These are phyloP conservation scores for Epinotia bilunana DNA, from an alignment of 2,888 invertebrate genomes.

Conservation along the genomic window DNA sequence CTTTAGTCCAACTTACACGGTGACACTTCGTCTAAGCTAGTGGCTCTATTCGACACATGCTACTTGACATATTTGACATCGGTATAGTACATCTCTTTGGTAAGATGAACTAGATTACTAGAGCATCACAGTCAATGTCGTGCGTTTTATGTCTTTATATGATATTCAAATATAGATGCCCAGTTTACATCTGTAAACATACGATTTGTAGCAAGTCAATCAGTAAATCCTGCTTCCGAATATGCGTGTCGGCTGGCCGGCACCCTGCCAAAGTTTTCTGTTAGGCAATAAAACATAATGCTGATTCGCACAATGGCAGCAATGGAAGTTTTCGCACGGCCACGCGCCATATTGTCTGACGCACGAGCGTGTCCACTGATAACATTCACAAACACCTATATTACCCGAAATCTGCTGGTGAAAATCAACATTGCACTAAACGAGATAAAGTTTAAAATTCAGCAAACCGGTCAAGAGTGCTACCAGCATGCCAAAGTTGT, in stretches of 20 bases:
- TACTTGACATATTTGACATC: too few species aligned
- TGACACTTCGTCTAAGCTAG: too few species aligned
- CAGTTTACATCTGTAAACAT: conserved; percentile 9
- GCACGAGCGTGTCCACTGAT: conserved; percentile 47
- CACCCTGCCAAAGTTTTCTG: conserved; percentile 42
- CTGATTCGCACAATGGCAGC: conserved; percentile 35
- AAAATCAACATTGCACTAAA: neutral
- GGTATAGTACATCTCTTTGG: too few species aligned
- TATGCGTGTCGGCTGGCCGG: conserved; percentile 28
- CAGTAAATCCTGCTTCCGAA: neutral
- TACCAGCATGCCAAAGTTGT: neutral
- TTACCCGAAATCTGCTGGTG: neutral
- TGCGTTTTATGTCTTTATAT: too few species aligned
- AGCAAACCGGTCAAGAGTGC: neutral
- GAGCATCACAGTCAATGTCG: too few species aligned
- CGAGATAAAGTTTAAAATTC: neutral
- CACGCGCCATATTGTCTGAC: conserved; percentile 56
- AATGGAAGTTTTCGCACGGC: conserved; percentile 61
- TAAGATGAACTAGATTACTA: too few species aligned
- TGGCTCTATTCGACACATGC: too few species aligned
- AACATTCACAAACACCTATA: neutral
- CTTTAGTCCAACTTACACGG: too few species aligned
- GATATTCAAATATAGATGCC: neutral
- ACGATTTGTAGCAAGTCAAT: conserved; percentile 8
- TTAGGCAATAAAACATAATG: conserved; percentile 44